A percentile compares a stretch with the other conserved stretches of the same genome.
These are phyloP conservation scores for Pungitius pungitius DNA, from an alignment of 2,113 vertebrate genomes.

Conservation along the genomic window DNA sequence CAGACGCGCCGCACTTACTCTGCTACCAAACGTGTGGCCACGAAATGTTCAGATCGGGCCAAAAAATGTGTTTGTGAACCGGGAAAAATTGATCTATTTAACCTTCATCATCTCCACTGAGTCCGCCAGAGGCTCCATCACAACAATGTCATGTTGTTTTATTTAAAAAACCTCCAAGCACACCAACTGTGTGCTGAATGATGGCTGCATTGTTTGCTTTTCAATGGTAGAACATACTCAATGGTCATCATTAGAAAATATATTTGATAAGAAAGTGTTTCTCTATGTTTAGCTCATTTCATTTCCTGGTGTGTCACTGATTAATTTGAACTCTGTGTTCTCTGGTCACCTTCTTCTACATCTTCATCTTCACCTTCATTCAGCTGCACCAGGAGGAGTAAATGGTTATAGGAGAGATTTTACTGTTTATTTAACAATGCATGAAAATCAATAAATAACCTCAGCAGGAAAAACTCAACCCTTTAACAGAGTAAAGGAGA, in stretches of 20 bases:
- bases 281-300: no score
- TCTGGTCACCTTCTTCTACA: no score
- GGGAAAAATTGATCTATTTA: constrained; percentile 18
- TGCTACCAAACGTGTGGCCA: not conserved
- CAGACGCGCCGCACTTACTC: constrained; percentile 2
- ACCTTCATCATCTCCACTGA: not conserved
- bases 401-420: no score
- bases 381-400: no score
- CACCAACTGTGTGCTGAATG: not conserved
- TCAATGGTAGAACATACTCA: no score
- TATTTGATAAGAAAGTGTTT: no score
- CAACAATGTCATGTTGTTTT: not conserved
- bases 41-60: not conserved
- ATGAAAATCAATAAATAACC: not conserved
- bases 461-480: not conserved
- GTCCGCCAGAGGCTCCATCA: not conserved
- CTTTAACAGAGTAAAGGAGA: not conserved
- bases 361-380: no score
- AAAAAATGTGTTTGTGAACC: constrained; percentile 19
- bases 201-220: no score
- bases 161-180: not conserved
- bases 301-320: no score
- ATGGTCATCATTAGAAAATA: no score
- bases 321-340: no score
- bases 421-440: no score